Percentiles rank a stretch among this genome's conserved stretches.
Evolutionary conservation across 2,797 vertebrate species (phyloP).

Genomic region (Valencia hispanica): DNA sequence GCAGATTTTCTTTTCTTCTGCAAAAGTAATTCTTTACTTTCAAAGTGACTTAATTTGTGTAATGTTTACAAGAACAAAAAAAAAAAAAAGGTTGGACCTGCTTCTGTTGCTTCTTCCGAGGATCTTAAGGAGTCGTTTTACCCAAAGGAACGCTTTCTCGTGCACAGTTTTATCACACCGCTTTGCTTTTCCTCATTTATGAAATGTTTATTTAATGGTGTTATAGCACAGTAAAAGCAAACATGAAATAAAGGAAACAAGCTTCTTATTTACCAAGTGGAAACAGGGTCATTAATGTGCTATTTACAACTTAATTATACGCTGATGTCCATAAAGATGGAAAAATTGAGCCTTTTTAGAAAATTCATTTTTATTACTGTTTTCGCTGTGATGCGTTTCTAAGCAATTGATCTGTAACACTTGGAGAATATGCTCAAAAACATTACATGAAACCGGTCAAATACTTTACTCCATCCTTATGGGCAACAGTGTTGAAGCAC

Average conservation of each 20-base stretch:
- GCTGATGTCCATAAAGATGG: background rate
- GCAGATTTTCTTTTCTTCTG: slow-evolving; percentile 35
- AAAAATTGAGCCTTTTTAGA: background rate
- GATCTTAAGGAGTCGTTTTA: slow-evolving; percentile 63
- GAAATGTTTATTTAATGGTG: slow-evolving; percentile 2
- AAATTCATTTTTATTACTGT: background rate
- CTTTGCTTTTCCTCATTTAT: background rate
- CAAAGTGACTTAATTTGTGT: slow-evolving; percentile 30
- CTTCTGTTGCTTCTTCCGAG: slow-evolving; percentile 47
- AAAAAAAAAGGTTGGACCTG: slow-evolving; percentile 33
- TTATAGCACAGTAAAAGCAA: slow-evolving; percentile 24
- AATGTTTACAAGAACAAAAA: slow-evolving; percentile 28
- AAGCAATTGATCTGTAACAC: background rate
- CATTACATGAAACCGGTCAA: background rate
- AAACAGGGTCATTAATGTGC: slow-evolving; percentile 28
- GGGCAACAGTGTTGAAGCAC: background rate
- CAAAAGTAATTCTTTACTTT: slow-evolving; percentile 38
- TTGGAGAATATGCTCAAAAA: background rate
- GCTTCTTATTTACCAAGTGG: slow-evolving; percentile 56
- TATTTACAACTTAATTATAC: slow-evolving; percentile 7
- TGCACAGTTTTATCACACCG: slow-evolving; percentile 8
- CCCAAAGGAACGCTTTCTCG: slow-evolving; percentile 1
- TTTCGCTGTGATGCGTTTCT: background rate
- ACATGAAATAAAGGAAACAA: slow-evolving; percentile 21
- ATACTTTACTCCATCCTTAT: background rate